A percentile compares a stretch with the other conserved stretches of the same genome.
Evolutionary conservation across 2,888 invertebrate genomes (phyloP).

Genomic region (Drosophila stalkeri): DNA sequence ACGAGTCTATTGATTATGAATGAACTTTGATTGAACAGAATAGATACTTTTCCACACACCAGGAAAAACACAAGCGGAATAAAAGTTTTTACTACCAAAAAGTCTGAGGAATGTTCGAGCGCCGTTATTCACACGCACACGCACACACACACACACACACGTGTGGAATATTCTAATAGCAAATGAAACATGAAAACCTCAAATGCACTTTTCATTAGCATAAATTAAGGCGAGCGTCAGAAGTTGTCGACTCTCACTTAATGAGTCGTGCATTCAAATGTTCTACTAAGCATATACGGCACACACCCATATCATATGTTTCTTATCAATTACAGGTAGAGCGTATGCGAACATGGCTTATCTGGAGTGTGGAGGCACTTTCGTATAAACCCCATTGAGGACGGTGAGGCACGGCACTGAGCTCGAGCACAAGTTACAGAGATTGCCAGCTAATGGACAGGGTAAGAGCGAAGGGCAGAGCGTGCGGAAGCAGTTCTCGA

Average conservation of each 20-base stretch:
- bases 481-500: neutral
- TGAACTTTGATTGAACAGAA: constrained; percentile 22
- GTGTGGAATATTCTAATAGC: neutral
- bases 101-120: constrained; percentile 13
- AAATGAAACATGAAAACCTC: constrained; percentile 23
- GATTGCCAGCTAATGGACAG: neutral
- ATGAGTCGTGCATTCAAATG: constrained; percentile 22
- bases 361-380: constrained; percentile 46
- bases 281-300: constrained; percentile 5
- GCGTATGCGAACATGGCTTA: constrained; percentile 20
- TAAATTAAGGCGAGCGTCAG: constrained; percentile 50
- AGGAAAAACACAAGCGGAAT: constrained; percentile 7
- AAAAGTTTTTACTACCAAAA: constrained; percentile 24
- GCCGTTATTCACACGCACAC: constrained; percentile 12
- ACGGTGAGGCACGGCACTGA: neutral
- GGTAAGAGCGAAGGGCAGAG: neutral
- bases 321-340: constrained; percentile 40
- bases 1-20: constrained; percentile 37
- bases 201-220: constrained; percentile 56
- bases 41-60: constrained; percentile 22
- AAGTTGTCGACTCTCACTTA: constrained; percentile 15
- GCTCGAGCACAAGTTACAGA: neutral
- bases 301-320: neutral
- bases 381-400: constrained; percentile 2
- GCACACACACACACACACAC: neutral